Conservation (phyloP, 2,888 invertebrate genomes). For the Acanthococcus lagerstroemiae region DNA sequence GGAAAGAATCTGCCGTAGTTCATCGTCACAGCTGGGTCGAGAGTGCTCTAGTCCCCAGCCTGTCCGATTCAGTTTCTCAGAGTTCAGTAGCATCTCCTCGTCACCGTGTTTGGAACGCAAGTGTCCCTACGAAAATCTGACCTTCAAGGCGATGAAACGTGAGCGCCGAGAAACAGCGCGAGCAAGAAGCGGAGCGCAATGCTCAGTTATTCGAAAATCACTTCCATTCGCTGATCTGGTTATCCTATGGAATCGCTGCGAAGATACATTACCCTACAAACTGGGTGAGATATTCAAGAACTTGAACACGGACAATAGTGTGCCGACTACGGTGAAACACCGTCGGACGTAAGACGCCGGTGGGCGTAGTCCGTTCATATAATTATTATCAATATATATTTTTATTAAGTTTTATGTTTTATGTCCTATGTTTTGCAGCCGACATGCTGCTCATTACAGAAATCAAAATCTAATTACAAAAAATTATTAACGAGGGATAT, state of each 20-base stretch:
- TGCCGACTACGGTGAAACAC: conserved; percentile 21
- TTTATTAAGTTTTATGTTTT: too few species aligned
- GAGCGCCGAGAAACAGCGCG: conserved; percentile 69
- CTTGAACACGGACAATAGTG: conserved; percentile 48
- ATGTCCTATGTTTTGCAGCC: too few species aligned
- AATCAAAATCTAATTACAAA: too few species aligned
- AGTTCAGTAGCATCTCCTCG: conserved; percentile 79
- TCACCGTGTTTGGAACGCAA: conserved; percentile 73
- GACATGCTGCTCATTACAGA: too few species aligned
- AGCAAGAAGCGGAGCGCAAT: conserved; percentile 61
- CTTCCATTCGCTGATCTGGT: conserved; percentile 55
- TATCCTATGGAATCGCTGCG: conserved; percentile 52
- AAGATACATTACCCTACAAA: conserved; percentile 68
- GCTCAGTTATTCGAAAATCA: conserved; percentile 70
- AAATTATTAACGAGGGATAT: too few species aligned
- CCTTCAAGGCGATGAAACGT: conserved; percentile 84
- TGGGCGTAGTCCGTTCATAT: too few species aligned
- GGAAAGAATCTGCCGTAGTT: conserved; percentile 9
- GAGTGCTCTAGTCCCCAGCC: conserved; percentile 52
- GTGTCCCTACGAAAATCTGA: conserved; percentile 62
- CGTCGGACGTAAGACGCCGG: too few species aligned
- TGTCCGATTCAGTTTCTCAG: conserved; percentile 62
- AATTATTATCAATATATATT: too few species aligned
- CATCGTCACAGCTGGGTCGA: conserved; percentile 69
- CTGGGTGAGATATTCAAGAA: conserved; percentile 82